A percentile compares a stretch with the other conserved stretches of the same genome.
phyloP scores from a whole-genome alignment of 1,140 invertebrate species.

The Scylla paramamosain region DNA sequence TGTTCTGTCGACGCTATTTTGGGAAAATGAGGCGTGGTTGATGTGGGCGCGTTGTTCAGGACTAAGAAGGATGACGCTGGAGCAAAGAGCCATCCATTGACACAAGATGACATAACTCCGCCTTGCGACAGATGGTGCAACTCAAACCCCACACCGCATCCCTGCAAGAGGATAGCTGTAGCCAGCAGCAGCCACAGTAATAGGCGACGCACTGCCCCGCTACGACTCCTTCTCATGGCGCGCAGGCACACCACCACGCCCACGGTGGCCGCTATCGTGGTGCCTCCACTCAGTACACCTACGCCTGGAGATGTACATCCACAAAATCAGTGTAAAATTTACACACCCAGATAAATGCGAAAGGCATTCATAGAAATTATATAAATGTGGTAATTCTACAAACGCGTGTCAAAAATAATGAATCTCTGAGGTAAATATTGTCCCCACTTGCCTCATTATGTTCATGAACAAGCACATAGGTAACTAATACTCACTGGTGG shows the following conservation, averaged over 20 bases:
- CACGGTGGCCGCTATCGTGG: slow-evolving; percentile 27
- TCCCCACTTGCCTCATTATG: too few relatives aligned
- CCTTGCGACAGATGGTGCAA: not conserved
- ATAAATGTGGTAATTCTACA: too few relatives aligned
- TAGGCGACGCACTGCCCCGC: slow-evolving; percentile 60
- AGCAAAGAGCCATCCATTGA: not conserved
- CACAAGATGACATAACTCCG: not conserved
- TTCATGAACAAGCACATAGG: not conserved
- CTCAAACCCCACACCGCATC: slow-evolving; percentile 15
- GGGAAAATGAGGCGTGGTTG: too few relatives aligned
- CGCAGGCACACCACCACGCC: slow-evolving; percentile 37
- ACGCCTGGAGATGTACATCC: slow-evolving; percentile 35
- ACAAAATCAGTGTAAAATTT: not conserved
- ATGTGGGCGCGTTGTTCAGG: not conserved
- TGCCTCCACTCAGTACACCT: slow-evolving; percentile 28
- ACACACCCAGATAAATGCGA: not conserved
- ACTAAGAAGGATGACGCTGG: not conserved
- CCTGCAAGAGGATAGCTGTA: slow-evolving; percentile 24
- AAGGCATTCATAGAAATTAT: too few relatives aligned
- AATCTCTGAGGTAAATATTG: too few relatives aligned
- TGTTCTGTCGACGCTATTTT: not conserved
- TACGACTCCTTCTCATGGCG: slow-evolving; percentile 42
- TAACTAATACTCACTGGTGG: slow-evolving; percentile 31
- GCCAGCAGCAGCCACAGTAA: slow-evolving; percentile 49
- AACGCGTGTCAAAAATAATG: too few relatives aligned